Percentiles rank a stretch among this genome's conserved stretches.
phyloP scores from a whole-genome alignment of 2,888 invertebrate genomes.

The Podotricha telesiphe region DNA sequence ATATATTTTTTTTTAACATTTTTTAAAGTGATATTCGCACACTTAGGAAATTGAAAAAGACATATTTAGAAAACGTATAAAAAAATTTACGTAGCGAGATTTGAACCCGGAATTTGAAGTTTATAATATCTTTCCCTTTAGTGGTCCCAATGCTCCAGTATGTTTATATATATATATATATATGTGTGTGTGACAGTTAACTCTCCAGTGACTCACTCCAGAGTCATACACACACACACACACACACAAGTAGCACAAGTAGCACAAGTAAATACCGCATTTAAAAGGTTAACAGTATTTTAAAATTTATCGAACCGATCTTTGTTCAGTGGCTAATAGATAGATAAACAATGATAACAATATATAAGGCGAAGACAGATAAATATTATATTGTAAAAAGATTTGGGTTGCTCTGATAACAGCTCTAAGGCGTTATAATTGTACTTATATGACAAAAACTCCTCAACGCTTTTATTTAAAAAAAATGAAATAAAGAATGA shows the following conservation, averaged over 20 bases:
- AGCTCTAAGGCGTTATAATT: neutral
- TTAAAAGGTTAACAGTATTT: neutral
- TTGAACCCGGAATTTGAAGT: no score
- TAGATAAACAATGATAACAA: neutral
- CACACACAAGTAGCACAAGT: no score
- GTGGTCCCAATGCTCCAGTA: neutral
- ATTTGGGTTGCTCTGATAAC: constrained; percentile 1
- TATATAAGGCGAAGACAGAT: constrained; percentile 6
- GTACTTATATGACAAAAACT: neutral
- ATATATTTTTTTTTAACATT: no score
- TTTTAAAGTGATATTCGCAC: no score
- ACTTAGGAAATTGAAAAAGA: no score
- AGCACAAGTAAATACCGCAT: neutral
- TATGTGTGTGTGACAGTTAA: no score
- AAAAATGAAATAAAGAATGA: neutral
- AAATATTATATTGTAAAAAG: neutral
- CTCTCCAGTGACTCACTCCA: no score
- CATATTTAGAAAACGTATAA: no score
- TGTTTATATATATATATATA: no score
- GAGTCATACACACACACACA: no score
- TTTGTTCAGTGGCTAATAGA: constrained; percentile 4
- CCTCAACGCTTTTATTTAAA: neutral
- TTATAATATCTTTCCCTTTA: no score
- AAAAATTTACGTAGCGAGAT: no score
- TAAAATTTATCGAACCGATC: constrained; percentile 6